These are phyloP conservation scores for Hylyphantes graminicola DNA, from an alignment of 1,140 invertebrate genomes.

Conservation along the genomic window DNA sequence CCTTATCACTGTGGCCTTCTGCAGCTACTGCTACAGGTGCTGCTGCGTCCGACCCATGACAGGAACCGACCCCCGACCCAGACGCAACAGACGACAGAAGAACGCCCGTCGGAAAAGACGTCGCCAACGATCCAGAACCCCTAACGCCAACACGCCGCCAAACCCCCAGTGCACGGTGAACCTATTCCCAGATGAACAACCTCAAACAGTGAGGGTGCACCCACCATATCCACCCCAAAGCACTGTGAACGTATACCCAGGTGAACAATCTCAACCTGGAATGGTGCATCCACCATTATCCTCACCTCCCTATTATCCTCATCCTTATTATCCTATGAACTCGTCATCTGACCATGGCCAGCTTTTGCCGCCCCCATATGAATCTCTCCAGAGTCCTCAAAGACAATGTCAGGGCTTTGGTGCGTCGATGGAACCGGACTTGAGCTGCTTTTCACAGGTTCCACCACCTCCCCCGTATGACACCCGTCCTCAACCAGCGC, in stretches of 20 bases:
- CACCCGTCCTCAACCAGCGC: neutral
- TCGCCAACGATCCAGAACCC: neutral
- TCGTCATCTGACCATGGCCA: neutral
- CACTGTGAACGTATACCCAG: neutral
- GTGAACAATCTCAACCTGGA: neutral
- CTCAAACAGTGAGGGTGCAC: neutral
- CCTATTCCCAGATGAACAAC: neutral
- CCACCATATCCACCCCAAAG: neutral
- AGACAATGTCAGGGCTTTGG: neutral
- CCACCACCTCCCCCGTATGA: conserved; percentile 10
- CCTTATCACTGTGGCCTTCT: neutral
- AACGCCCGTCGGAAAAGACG: neutral
- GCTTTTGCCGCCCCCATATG: neutral
- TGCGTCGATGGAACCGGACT: neutral
- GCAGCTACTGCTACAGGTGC: neutral
- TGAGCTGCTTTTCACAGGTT: neutral
- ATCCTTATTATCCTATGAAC: neutral
- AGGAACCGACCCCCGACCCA: neutral
- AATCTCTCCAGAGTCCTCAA: neutral
- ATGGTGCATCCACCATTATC: neutral
- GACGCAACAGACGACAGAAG: neutral
- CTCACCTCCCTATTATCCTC: neutral
- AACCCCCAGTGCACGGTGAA: neutral
- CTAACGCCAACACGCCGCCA: neutral
- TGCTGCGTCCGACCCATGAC: neutral